These are phyloP conservation scores for Epizoanthus ramosus DNA, from an alignment of 92 coral and sea anemone genomes.

Conservation along the genomic window DNA sequence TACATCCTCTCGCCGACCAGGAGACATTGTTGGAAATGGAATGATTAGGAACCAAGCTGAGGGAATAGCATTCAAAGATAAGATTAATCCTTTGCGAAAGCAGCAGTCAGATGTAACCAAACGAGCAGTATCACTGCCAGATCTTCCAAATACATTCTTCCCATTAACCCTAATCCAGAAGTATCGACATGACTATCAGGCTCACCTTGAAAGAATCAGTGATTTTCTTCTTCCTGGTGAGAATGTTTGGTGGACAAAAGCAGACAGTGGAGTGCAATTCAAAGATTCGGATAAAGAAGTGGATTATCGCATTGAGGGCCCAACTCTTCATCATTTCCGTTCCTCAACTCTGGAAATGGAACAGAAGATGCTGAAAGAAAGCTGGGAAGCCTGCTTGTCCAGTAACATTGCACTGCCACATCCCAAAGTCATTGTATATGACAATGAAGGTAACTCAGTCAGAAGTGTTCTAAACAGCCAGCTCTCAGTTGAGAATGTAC, in stretches of 20 bases:
- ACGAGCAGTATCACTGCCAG: constrained; percentile 45
- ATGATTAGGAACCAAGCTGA: constrained; percentile 50
- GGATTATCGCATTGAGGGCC: constrained; percentile 28
- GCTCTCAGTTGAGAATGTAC: no score
- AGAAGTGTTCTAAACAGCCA: no score
- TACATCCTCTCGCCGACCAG: constrained; percentile 53
- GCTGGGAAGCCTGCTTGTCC: constrained; percentile 45
- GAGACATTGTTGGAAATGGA: constrained; percentile 51
- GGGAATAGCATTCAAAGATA: not conserved
- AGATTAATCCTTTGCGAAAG: not conserved
- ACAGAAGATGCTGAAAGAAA: constrained; percentile 28
- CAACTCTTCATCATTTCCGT: constrained; percentile 50
- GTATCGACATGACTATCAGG: constrained; percentile 39
- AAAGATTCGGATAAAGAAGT: constrained; percentile 39
- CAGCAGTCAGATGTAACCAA: constrained; percentile 48
- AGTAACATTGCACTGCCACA: constrained; percentile 34
- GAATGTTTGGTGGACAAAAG: constrained; percentile 51
- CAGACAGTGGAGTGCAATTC: constrained; percentile 40
- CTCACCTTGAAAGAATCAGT: constrained; percentile 45
- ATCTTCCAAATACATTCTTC: constrained; percentile 45
- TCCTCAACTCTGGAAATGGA: constrained; percentile 38
- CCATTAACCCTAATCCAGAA: constrained; percentile 6
- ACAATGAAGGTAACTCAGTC: constrained; percentile 46
- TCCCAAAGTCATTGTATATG: constrained; percentile 24
- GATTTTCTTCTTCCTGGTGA: constrained; percentile 53